Evolutionary conservation across 2,797 vertebrate genomes (phyloP).

Genomic region (Pantherophis vulpinus): DNA sequence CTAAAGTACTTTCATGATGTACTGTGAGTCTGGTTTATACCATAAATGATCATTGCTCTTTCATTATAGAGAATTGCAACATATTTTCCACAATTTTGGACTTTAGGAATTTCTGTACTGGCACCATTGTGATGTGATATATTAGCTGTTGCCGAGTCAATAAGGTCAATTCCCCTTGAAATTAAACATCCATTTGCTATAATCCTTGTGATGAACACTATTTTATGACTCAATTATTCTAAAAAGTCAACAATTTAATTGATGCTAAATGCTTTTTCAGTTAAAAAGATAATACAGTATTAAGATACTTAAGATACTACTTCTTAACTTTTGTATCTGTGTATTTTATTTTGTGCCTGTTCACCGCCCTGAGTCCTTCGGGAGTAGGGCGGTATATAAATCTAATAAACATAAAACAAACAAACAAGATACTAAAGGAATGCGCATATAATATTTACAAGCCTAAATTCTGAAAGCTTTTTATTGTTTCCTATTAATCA

Average conservation of each 20-base stretch:
- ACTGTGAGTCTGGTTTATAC: neutral
- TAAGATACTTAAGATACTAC: neutral
- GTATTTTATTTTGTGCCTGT: too few species aligned
- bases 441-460: neutral
- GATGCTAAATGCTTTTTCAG: neutral
- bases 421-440: neutral
- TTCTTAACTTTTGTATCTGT: too few species aligned
- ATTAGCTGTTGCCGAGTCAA: neutral
- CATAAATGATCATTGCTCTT: neutral
- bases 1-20: neutral
- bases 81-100: neutral
- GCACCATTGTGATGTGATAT: neutral
- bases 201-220: neutral
- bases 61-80: neutral
- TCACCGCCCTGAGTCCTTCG: too few species aligned
- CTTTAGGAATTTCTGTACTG: neutral
- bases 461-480: neutral
- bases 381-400: too few species aligned
- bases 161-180: neutral
- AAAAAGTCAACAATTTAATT: neutral
- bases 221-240: neutral
- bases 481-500: neutral
- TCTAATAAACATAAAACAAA: too few species aligned
- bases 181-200: neutral
- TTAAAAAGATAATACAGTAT: neutral